Base-by-base conservation (phyloP, 2,113 vertebrate genomes). In the Tachysurus vachellii region DNA sequence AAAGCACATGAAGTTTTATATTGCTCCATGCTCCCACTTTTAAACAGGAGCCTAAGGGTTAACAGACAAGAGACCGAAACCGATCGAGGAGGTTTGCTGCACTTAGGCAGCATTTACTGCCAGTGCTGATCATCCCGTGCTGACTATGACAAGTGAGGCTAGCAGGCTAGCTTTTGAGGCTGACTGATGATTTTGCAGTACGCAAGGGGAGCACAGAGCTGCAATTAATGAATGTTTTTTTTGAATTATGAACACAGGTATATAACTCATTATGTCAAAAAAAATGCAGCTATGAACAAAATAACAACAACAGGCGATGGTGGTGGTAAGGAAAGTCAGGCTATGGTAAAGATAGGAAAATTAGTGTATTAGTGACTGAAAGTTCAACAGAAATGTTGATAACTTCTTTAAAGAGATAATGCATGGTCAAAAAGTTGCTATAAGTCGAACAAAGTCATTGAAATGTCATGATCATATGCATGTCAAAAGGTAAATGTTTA, bases 171-270 rank as follows among this genome's bases (percentile, higher is more conserved):
- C 84, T 86, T 80, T 59, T 57, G 54, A 80, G 77, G 47, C 47
- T 86, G 85, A 86, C 80, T 80, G 75, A 80, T 86, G 75, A 86
- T 68, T 85, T 80, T 26, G 85, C 75, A 42, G 59, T 56, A 56
- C 44, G 9, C 54, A 21, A 68, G 44, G 12, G 28, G 4, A 28
- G 61, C 44, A 85, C n/a, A 53, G 84, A 79, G 75, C 75, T 53
- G 44, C 44, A 79, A 79, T 66, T 47, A 85, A 80, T 36, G n/a
- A 31, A 62, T 31, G n/a, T 64, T 64, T 12, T 12, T 50, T 28
- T 50, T 64, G 28, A 31, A 80, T 80, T 42, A 61, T 62, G n/a
- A 54, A 66, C 76, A 54, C 62, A 42, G 50, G 42, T 19, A 17
- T 80, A 53, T 80, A 80, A 86, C 76, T 85, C 62, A 85, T 79